Evolutionary conservation across 2,888 invertebrate species (phyloP), one percentile per base, ranked within the genome.

Genomic region (Aquatica leii): DNA sequence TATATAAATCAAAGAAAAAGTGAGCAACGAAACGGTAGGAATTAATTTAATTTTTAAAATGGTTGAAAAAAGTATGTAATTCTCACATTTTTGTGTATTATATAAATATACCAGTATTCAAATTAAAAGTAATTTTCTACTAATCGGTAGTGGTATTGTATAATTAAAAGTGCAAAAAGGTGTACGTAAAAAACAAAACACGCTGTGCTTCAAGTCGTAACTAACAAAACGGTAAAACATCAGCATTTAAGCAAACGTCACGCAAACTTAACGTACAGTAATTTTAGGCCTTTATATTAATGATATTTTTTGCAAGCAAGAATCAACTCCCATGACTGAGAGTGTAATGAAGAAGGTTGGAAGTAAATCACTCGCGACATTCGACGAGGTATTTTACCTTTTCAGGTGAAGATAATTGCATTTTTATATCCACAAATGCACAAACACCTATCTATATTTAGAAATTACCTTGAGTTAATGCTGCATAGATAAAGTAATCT

Each of bases 311-410:
- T 46, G 35, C 59, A 59, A 72, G 74, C 72, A 65, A 68, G 66
- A 76, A 71, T 72, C 73, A 75, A 71, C 74, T 76, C 76, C 74
- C 76, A 76, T 76, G 76, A 75, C 75, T 74, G 70, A 70, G 70
- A 68, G 70, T 69, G 70, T 67, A 60, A 67, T 63, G 59, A 60
- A 55, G 71, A 72, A 73, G 71, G 68, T 68, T 73, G 67, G 62
- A 68, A 71, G 68, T 72, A 74, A 75, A 74, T 75, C 71, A 75
- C 67, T 73, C 57, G 46, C 62, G 66, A 65, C 60, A 61, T 70
- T 70, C 69, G 65, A 59, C 68, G 67, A 69, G 73, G 67, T 65
- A 71, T 76, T 75, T 75, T 69, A 69, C 74, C 75, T 76, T 76
- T 72, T 72, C 66, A 64, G 62, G 56, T 68, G 63, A 55, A 56